Conservation (phyloP, 2,113 vertebrate genomes). For the Camelus dromedarius region DNA sequence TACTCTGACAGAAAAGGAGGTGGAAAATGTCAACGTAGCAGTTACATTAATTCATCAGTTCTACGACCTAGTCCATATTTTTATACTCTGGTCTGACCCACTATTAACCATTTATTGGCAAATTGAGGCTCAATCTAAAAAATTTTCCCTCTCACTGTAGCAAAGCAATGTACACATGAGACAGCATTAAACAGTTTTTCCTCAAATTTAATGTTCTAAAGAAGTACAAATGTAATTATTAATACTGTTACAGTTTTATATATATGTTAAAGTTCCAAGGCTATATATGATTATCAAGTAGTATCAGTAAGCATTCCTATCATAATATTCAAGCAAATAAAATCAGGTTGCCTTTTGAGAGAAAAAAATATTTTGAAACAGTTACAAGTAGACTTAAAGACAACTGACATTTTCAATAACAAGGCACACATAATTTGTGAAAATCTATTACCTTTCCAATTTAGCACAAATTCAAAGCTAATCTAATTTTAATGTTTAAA, state of each 20-base stretch:
- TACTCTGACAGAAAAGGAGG: conserved; percentile 84
- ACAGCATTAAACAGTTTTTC: conserved; percentile 75
- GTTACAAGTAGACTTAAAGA: conserved; percentile 75
- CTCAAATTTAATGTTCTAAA: conserved; percentile 79
- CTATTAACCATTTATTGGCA: conserved; percentile 65
- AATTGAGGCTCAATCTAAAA: conserved; percentile 54
- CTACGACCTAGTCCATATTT: conserved; percentile 43
- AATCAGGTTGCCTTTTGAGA: conserved; percentile 59
- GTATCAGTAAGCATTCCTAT: conserved; percentile 75
- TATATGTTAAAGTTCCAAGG: conserved; percentile 69
- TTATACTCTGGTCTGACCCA: conserved; percentile 31
- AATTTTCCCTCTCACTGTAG: conserved; percentile 31
- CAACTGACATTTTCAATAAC: conserved; percentile 72
- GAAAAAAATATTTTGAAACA: conserved; percentile 55
- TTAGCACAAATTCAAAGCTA: conserved; percentile 70
- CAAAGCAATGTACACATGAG: conserved; percentile 76
- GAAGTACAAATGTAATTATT: conserved; percentile 72
- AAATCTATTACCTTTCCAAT: conserved; percentile 74
- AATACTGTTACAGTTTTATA: conserved; percentile 77
- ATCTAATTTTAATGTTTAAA: conserved; percentile 51
- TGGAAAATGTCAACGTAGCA: conserved; percentile 82
- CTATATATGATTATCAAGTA: conserved; percentile 81
- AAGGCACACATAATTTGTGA: conserved; percentile 85
- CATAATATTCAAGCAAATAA: conserved; percentile 69
- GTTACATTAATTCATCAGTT: conserved; percentile 73